Evolutionary conservation across 1,140 invertebrate genomes (phyloP), one percentile per base, ranked within the genome.

Genomic region (Bombus sibiricus): DNA sequence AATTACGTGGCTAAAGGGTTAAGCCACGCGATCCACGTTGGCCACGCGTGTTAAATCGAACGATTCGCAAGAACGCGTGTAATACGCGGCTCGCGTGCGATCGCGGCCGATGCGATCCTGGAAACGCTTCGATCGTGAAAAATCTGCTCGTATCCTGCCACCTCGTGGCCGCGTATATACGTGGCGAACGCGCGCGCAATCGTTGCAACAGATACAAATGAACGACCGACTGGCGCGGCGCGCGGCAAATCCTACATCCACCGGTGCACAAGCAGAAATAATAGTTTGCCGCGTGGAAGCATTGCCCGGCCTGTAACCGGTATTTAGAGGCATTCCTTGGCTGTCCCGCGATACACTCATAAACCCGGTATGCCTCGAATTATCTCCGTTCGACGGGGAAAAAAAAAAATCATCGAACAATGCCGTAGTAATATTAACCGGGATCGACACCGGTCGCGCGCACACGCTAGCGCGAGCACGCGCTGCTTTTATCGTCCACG

Each of bases 271-370:
- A 77, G 28, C 28, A 68, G 72, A 78, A 83, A 89, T 76, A 85
- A 88, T 66, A 66, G 64, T 68, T 66, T 77, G 53, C 43, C 41
- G 62, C 72, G 59, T 80, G 37, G 53, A 84, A 82, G 37, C 59
- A 71, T 78, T 81, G 74, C 64, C 71, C 64, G 59, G 18, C 57
- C 59, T 57, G 74, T 80, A 89, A 89, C 87, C 84, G 88, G 88
- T 89, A 89, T 89, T 89, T 86, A 90, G 81, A 90, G 64, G 78
- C 89, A 90, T 90, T 89, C 88, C 85, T 81, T 64, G 34, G 73
- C 83, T 85, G 73, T 84, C 57, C 39, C 43, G 78, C 85, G 78
- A 89, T 87, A 89, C 66, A 79, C 57, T 89, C 85, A 76, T 90
- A 90, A 90, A 90, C 12, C n/a, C 37, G 81, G 75, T 74, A 59